Percentiles rank a stretch among this genome's conserved stretches.
phyloP scores from a whole-genome alignment of 1,140 invertebrate genomes.

The Matsumurasca onukii region DNA sequence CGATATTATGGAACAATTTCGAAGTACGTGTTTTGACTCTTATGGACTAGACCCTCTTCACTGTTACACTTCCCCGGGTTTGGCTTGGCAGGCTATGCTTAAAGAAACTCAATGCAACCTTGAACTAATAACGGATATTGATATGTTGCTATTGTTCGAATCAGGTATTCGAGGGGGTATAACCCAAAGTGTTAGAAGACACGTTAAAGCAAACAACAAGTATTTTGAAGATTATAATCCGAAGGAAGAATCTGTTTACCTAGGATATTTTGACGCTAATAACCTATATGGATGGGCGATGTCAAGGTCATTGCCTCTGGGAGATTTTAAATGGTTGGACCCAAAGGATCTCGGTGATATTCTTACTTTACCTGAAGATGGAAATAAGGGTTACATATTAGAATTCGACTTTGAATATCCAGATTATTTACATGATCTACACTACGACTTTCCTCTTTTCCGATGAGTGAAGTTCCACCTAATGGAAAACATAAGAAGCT shows the following conservation, averaged over 20 bases:
- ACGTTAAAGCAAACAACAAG: neutral
- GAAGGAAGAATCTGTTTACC: constrained; percentile 33
- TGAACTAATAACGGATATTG: neutral
- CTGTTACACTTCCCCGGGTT: neutral
- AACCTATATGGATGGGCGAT: constrained; percentile 33
- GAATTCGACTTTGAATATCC: constrained; percentile 30
- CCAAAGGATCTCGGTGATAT: neutral
- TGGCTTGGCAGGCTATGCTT: neutral
- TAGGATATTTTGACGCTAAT: constrained; percentile 42
- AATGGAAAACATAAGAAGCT: neutral
- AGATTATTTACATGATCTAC: constrained; percentile 7
- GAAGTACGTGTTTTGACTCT: neutral
- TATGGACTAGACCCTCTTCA: neutral
- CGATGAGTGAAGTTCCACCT: constrained; percentile 1
- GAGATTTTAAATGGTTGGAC: constrained; percentile 26
- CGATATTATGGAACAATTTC: too few relatives aligned
- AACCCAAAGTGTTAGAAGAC: neutral
- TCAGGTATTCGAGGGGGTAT: neutral
- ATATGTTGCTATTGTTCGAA: neutral
- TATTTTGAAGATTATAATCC: neutral
- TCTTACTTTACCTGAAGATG: neutral
- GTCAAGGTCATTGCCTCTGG: neutral
- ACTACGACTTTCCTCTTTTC: neutral
- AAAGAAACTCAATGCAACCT: neutral
- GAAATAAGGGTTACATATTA: constrained; percentile 13